Conservation (phyloP, 2,113 vertebrate genomes). For the Notothenia rossii region DNA sequence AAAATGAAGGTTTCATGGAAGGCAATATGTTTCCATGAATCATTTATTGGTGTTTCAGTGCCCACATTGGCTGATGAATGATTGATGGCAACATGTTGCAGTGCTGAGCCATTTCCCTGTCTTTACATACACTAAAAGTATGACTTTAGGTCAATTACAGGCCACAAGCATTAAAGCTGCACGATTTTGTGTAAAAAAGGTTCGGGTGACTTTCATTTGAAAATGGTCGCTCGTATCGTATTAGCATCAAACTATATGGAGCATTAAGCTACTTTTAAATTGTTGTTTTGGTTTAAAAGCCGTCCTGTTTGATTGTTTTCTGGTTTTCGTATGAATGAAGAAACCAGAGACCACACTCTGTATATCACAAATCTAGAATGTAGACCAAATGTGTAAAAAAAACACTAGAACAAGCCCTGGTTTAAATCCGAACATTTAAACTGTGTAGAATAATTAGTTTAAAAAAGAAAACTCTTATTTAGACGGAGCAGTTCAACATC, state of each 20-base stretch:
- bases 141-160: slow-evolving; percentile 33
- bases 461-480: too few relatives aligned
- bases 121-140: slow-evolving; percentile 31
- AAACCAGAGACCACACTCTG: too few relatives aligned
- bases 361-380: too few relatives aligned
- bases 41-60: slow-evolving; percentile 64
- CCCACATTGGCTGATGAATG: slow-evolving; percentile 70
- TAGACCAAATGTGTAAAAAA: too few relatives aligned
- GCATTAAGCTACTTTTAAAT: neutral
- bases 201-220: neutral
- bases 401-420: neutral
- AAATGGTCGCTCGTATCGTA: too few relatives aligned
- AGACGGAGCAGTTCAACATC: neutral
- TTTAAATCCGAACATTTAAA: neutral
- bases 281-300: neutral
- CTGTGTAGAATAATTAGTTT: neutral
- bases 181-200: neutral
- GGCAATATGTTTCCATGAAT: slow-evolving; percentile 76
- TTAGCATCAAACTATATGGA: neutral
- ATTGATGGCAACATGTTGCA: slow-evolving; percentile 74
- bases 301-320: too few relatives aligned
- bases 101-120: slow-evolving; percentile 32
- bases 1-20: slow-evolving; percentile 48
- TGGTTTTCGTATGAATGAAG: too few relatives aligned
- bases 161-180: neutral